phyloP scores from a whole-genome alignment of 92 coral and sea anemone species.

The Diadumene lineata region DNA sequence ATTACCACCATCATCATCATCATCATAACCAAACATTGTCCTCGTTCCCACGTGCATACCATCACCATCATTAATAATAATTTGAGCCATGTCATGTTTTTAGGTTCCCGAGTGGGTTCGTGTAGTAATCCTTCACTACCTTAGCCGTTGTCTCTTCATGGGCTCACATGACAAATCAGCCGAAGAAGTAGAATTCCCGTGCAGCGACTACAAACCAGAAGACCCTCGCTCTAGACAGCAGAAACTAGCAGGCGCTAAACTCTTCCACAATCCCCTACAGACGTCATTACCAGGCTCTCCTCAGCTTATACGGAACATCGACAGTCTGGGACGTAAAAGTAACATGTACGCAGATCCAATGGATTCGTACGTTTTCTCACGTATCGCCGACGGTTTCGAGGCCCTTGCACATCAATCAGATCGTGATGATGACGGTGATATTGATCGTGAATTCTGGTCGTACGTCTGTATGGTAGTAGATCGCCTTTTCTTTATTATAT shows the following conservation, averaged over 20 bases:
- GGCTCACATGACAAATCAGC: constrained; percentile 28
- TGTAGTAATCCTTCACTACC: constrained; percentile 63
- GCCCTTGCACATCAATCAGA: constrained; percentile 51
- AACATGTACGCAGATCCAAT: constrained; percentile 22
- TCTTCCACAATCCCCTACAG: constrained; percentile 10
- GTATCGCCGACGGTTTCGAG: constrained; percentile 54
- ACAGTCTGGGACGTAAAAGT: constrained; percentile 8
- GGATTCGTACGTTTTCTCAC: constrained; percentile 28
- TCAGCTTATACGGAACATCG: constrained; percentile 6
- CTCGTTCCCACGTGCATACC: no score
- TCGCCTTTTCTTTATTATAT: constrained; percentile 57
- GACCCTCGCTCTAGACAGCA: constrained; percentile 34
- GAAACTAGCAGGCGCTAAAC: constrained; percentile 58
- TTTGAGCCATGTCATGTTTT: no score
- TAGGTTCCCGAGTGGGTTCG: constrained; percentile 67
- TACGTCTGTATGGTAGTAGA: constrained; percentile 61
- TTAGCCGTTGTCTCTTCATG: constrained; percentile 65
- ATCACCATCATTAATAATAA: no score
- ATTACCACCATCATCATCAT: background rate
- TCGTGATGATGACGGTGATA: constrained; percentile 33
- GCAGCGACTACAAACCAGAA: constrained; percentile 34
- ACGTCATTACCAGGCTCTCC: constrained; percentile 6
- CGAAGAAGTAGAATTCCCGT: constrained; percentile 39
- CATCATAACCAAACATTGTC: no score
- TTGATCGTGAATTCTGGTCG: constrained; percentile 71